phyloP scores from a whole-genome alignment of 2,797 vertebrate genomes.

The Salarias fasciatus region DNA sequence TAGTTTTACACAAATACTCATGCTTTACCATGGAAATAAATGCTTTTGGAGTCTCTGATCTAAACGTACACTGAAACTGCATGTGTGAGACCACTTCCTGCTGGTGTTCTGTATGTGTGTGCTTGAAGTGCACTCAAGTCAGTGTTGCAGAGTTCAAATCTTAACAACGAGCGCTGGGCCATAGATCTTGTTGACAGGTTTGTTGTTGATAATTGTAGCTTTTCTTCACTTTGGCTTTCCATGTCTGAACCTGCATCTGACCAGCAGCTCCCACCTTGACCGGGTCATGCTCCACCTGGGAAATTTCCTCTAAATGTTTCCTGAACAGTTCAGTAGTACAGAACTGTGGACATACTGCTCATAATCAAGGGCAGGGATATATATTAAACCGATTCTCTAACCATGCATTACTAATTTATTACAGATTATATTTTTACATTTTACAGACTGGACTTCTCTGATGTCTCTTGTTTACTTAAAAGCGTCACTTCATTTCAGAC shows the following conservation, averaged over 20 bases:
- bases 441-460: too few species aligned
- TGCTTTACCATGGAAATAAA: background rate
- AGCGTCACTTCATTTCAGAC: too few species aligned
- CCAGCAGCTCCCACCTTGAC: constrained; percentile 13
- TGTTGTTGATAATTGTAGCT: constrained; percentile 66
- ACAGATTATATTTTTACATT: too few species aligned
- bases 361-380: constrained; percentile 1
- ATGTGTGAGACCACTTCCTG: background rate
- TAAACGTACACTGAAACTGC: too few species aligned
- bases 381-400: too few species aligned
- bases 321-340: constrained; percentile 1
- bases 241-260: constrained; percentile 26
- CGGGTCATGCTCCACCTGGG: constrained; percentile 39
- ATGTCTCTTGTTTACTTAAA: too few species aligned
- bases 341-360: background rate
- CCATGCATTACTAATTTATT: too few species aligned
- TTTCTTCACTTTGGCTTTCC: constrained; percentile 52
- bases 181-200: constrained; percentile 83
- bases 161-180: constrained; percentile 49
- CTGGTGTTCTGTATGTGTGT: constrained; percentile 7
- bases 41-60: background rate
- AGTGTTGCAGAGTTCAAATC: constrained; percentile 32
- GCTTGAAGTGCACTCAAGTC: constrained; percentile 18
- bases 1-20: background rate
- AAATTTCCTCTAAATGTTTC: constrained; percentile 36